phyloP scores from a whole-genome alignment of 35 echinoderm and acorn worm genomes.

The Strongylocentrotus purpuratus region DNA sequence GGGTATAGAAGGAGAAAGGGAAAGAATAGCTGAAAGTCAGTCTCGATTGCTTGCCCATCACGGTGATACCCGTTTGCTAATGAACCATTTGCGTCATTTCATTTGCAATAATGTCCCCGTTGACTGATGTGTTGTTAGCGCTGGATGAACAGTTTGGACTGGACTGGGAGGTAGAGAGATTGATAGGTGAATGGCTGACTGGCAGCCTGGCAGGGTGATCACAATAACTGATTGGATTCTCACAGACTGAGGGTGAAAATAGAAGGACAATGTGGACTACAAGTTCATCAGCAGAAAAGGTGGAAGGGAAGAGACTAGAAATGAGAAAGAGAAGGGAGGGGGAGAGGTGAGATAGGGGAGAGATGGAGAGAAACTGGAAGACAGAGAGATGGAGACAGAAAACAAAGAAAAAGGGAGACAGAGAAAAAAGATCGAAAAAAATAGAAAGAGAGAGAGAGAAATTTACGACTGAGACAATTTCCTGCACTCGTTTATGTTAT shows the following conservation, averaged over 20 bases:
- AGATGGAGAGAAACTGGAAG: not conserved
- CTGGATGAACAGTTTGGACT: not conserved
- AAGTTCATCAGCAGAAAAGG: not conserved
- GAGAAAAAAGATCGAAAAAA: not conserved
- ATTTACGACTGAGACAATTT: not conserved
- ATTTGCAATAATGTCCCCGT: conserved; percentile 2
- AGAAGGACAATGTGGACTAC: not conserved
- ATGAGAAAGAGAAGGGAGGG: too few relatives aligned
- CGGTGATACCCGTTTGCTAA: not conserved
- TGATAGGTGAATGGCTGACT: not conserved
- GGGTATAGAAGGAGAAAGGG: not conserved
- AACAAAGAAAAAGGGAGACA: too few relatives aligned
- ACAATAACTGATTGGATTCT: not conserved
- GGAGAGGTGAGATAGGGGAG: not conserved
- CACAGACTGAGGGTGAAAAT: not conserved
- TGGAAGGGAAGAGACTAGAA: not conserved
- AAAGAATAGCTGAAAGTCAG: not conserved
- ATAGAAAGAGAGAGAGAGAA: not conserved
- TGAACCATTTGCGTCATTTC: conserved; percentile 17
- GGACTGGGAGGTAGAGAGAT: not conserved
- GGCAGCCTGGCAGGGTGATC: not conserved
- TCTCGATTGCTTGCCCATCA: not conserved
- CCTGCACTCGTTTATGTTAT: too few relatives aligned
- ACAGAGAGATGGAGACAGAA: too few relatives aligned
- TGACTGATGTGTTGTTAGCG: not conserved